Base-by-base conservation (phyloP, 2,797 vertebrate species). In the Phoeniculus purpureus region DNA sequence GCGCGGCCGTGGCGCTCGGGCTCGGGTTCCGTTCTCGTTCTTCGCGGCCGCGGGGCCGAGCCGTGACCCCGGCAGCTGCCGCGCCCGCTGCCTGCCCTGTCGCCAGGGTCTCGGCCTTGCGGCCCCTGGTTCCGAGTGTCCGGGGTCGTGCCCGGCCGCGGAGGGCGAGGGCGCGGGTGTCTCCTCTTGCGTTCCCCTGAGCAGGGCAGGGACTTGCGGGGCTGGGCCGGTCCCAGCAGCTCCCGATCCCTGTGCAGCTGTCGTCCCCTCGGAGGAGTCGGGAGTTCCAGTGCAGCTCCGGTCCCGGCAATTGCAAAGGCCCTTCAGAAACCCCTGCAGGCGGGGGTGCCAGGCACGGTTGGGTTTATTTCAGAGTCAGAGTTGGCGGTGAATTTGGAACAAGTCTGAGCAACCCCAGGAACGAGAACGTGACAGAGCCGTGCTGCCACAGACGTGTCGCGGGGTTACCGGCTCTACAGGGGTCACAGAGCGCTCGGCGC, bases 301-400 rank as follows among this genome's bases (percentile, higher is more conserved):
- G 0, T 8, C 27, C 17, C 40, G 16, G 37, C 12, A 21, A 19
- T 7, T 4, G 48, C 11, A 2, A 16, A 58, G n/a, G 25, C 52
- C 34, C 52, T 40, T 58, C 43, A 4, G 16, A 3, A 58, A 26
- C n/a, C 37, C 40, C 6, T 4, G 27, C 73, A 25, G 52, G 12
- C 43, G 27, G 31, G 18, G 50, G 0, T 5, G 14, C 27, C n/a
- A 0, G 5, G 5, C n/a, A 2, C 32, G 15, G 7, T 10, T 27
- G 20, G 15, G 9, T 21, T 72, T 26, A 9, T 2, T 32, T 26
- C 34, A 51, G 50, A 66, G 16, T 15, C 48, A 3, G 15, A 43
- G 16, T 19, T 27, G 45, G 14, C 23, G 23, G 32, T 37, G 43
- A 31, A 14, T 21, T 61, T 68, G 59, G 50, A 83, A 22, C 27